Conservation (phyloP, 2,888 invertebrate genomes). For the Caenorhabditis drosophilae region DNA sequence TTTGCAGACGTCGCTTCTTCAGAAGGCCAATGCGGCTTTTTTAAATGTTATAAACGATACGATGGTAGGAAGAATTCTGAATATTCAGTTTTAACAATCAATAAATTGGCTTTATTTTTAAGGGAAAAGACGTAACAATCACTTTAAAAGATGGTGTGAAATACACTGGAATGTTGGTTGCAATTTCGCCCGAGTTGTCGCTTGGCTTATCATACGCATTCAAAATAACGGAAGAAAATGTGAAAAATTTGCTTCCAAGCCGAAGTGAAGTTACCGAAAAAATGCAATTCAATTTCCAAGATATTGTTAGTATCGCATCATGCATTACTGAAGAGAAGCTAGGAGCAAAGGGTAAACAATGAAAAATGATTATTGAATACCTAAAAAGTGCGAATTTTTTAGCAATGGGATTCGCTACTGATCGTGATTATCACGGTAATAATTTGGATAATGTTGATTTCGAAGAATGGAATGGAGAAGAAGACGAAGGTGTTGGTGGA, state of each 20-base stretch:
- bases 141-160: constrained; percentile 17
- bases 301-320: constrained; percentile 35
- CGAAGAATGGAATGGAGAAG: constrained; percentile 39
- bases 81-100: no score
- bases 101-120: background rate
- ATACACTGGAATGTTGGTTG: constrained; percentile 24
- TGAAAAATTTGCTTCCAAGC: constrained; percentile 34
- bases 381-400: background rate
- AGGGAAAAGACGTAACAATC: constrained; percentile 30
- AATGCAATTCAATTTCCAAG: constrained; percentile 31
- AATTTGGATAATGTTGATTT: constrained; percentile 30
- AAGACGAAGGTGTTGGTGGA: constrained; percentile 32
- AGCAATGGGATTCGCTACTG: constrained; percentile 46
- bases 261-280: constrained; percentile 36
- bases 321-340: constrained; percentile 30
- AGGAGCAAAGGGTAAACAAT: constrained; percentile 5
- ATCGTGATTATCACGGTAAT: constrained; percentile 41
- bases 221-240: constrained; percentile 33
- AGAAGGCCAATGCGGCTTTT: constrained; percentile 5
- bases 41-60: constrained; percentile 20
- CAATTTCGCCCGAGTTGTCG: constrained; percentile 9
- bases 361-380: background rate
- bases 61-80: constrained; percentile 9
- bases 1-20: constrained; percentile 8
- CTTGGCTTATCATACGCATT: constrained; percentile 29